These are phyloP conservation scores for Tricholaema leucomelas DNA, from an alignment of 2,113 vertebrate genomes.

Conservation along the genomic window DNA sequence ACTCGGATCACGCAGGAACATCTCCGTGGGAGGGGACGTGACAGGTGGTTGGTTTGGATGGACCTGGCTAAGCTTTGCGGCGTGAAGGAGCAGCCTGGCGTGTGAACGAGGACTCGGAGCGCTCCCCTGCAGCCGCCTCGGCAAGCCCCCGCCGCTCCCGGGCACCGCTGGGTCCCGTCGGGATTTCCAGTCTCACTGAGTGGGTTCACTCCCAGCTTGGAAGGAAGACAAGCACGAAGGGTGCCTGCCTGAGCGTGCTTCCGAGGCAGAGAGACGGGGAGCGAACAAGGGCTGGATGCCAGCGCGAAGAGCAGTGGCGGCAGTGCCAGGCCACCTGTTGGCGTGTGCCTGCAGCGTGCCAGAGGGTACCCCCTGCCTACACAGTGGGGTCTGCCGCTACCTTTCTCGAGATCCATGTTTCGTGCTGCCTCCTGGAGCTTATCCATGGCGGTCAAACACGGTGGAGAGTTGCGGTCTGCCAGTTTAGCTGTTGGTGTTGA, in stretches of 20 bases:
- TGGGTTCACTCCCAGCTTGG: neutral
- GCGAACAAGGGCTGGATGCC: neutral
- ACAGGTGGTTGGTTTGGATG: constrained; percentile 46
- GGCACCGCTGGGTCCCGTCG: fast-evolving
- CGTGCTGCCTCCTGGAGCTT: fast-evolving
- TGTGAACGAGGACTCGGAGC: neutral
- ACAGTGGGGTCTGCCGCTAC: neutral
- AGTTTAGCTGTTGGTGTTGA: neutral
- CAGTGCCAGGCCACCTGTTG: constrained; percentile 1
- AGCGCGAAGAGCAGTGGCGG: neutral
- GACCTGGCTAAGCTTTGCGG: neutral
- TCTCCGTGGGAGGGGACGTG: constrained; percentile 30
- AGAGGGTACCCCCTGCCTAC: neutral
- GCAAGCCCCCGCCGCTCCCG: fast-evolving
- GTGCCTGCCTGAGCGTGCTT: fast-evolving
- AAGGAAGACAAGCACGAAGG: fast-evolving
- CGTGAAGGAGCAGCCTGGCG: neutral
- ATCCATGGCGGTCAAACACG: fast-evolving
- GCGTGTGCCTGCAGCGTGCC: neutral
- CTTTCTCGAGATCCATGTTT: neutral
- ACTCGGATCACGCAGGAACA: constrained; percentile 9
- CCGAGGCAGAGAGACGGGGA: fast-evolving
- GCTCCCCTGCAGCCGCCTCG: neutral
- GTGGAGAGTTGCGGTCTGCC: fast-evolving
- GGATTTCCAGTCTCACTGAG: neutral